Percentiles rank a stretch among this genome's conserved stretches.
Evolutionary conservation across 2,113 vertebrate genomes (phyloP).

Genomic region (Rissa tridactyla): DNA sequence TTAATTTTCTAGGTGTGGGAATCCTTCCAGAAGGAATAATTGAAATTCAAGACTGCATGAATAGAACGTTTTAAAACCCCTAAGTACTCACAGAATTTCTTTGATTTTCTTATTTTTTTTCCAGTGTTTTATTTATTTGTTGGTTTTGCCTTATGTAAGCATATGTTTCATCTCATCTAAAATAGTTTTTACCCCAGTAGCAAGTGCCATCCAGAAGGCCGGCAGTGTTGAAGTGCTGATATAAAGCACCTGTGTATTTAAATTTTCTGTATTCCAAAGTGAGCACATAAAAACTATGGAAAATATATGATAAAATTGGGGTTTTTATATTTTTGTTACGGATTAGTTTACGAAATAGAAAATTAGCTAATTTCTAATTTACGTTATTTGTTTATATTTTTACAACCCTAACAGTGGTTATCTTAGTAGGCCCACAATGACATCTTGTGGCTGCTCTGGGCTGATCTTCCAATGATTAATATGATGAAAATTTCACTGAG

Average conservation of each 20-base stretch:
- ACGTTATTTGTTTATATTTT: neutral
- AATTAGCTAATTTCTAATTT: neutral
- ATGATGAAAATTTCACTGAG: neutral
- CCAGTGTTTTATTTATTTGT: neutral
- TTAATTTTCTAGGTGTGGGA: neutral
- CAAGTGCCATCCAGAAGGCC: neutral
- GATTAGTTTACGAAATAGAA: neutral
- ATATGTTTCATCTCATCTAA: neutral
- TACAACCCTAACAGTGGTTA: neutral
- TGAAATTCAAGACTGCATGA: neutral
- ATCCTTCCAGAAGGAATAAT: neutral
- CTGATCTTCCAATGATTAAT: neutral
- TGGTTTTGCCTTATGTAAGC: neutral
- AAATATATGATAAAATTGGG: neutral
- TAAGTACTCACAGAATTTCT: neutral
- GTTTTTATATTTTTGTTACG: neutral
- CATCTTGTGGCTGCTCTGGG: slow-evolving; percentile 59
- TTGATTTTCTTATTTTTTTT: neutral
- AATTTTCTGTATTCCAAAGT: neutral
- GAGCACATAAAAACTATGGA: neutral
- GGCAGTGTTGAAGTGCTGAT: neutral
- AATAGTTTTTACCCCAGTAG: neutral
- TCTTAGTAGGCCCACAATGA: neutral
- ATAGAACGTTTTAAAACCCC: neutral
- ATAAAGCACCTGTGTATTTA: neutral